Evolutionary conservation across 2,888 invertebrate genomes (phyloP).

Genomic region (Mesoligia furuncula): DNA sequence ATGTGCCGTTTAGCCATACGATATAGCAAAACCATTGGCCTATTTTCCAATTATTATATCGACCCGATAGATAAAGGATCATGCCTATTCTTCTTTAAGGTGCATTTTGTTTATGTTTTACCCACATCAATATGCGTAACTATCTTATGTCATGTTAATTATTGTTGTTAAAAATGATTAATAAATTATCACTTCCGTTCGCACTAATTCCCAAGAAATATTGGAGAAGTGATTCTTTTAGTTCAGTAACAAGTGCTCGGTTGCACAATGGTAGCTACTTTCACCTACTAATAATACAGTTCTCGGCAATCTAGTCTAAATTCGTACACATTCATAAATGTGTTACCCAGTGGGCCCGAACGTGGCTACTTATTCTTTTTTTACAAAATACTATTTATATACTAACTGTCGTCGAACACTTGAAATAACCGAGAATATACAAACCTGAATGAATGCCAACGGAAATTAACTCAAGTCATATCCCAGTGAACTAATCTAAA

Average conservation of each 20-base stretch:
- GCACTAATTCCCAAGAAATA: background rate
- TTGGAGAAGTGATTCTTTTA: background rate
- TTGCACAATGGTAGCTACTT: constrained; percentile 21
- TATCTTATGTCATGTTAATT: background rate
- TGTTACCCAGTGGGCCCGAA: constrained; percentile 46
- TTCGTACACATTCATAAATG: constrained; percentile 50
- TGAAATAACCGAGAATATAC: constrained; percentile 42
- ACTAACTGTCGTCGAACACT: constrained; percentile 40
- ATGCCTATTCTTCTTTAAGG: background rate
- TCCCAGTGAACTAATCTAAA: background rate
- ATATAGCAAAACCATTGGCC: background rate
- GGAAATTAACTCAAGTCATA: constrained; percentile 23
- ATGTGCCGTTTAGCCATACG: background rate
- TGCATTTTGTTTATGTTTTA: background rate
- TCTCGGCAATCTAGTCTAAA: constrained; percentile 35
- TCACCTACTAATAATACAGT: constrained; percentile 41
- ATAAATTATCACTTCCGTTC: background rate
- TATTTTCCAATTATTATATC: background rate
- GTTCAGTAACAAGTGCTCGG: constrained; percentile 17
- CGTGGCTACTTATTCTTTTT: constrained; percentile 47
- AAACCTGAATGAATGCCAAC: constrained; percentile 58
- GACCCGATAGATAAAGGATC: background rate
- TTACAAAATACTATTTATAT: constrained; percentile 48
- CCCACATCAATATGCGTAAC: background rate
- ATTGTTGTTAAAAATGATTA: background rate